These are phyloP conservation scores for Drosophila yakuba DNA, from an alignment of 1,140 invertebrate genomes.

Conservation along the genomic window DNA sequence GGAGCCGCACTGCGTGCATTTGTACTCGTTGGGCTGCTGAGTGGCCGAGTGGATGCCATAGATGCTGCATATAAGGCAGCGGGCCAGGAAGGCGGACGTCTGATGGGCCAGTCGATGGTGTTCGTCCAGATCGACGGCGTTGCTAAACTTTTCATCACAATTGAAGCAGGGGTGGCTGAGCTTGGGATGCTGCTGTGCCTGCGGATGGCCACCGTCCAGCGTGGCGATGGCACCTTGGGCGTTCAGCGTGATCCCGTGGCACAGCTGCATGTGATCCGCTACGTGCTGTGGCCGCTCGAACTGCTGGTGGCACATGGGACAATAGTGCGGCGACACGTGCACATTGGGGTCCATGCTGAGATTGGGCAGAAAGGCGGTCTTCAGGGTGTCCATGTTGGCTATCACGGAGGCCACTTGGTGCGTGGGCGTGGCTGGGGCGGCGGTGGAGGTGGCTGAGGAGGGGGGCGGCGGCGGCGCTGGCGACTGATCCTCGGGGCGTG, in stretches of 20 bases:
- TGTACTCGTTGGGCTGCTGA: conserved; percentile 80
- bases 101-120: conserved; percentile 79
- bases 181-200: conserved; percentile 61
- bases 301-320: conserved; percentile 80
- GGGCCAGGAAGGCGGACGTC: conserved; percentile 72
- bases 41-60: conserved; percentile 75
- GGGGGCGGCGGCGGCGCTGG: conserved; percentile 42
- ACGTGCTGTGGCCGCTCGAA: conserved; percentile 72
- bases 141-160: conserved; percentile 82
- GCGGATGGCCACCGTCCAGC: conserved; percentile 52
- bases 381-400: conserved; percentile 78
- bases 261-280: conserved; percentile 79
- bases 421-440: conserved; percentile 49
- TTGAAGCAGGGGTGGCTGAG: conserved; percentile 70
- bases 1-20: conserved; percentile 77
- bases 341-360: conserved; percentile 81
- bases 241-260: conserved; percentile 66
- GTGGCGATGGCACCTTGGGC: conserved; percentile 63
- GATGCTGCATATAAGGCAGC: conserved; percentile 75
- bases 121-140: conserved; percentile 72
- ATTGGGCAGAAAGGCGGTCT: conserved; percentile 82
- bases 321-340: conserved; percentile 65
- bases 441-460: conserved; percentile 39
- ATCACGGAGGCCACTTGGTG: conserved; percentile 70
- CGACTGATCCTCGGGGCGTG: conserved; percentile 74